phyloP scores from a whole-genome alignment of 2,797 vertebrate genomes.

The Spheniscus humboldti region DNA sequence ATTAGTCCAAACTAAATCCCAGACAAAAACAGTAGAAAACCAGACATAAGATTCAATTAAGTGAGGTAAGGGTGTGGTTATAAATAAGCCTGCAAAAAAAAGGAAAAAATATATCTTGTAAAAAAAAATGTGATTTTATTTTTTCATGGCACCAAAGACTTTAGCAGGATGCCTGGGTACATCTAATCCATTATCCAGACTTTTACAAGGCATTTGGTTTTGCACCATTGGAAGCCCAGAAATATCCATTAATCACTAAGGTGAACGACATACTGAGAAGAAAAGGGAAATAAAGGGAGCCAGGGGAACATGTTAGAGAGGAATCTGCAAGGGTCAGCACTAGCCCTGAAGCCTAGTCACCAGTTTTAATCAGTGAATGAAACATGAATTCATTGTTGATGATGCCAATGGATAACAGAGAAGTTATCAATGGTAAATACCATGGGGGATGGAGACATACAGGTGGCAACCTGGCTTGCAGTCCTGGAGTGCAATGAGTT shows the following conservation, averaged over 20 bases:
- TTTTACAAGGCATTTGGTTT: neutral
- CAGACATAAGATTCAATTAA: neutral
- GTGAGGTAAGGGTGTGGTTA: neutral
- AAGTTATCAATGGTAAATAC: neutral
- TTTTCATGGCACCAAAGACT: neutral
- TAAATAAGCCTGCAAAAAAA: neutral
- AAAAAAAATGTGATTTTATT: neutral
- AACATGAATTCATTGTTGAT: neutral
- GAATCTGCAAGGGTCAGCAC: neutral
- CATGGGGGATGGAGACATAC: rapidly evolving
- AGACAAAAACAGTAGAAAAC: neutral
- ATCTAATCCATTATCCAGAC: neutral
- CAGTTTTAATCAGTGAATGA: neutral
- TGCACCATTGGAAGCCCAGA: neutral
- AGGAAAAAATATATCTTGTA: neutral
- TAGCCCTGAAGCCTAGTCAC: neutral
- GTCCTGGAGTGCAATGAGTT: neutral
- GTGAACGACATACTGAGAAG: neutral
- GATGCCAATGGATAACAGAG: neutral
- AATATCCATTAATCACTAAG: neutral
- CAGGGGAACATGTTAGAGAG: neutral
- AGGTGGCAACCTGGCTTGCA: neutral
- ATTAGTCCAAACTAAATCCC: neutral
- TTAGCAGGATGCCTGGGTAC: neutral
- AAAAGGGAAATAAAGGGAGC: neutral